phyloP scores from a whole-genome alignment of 2,888 invertebrate genomes.

The Heliconius hortense region DNA sequence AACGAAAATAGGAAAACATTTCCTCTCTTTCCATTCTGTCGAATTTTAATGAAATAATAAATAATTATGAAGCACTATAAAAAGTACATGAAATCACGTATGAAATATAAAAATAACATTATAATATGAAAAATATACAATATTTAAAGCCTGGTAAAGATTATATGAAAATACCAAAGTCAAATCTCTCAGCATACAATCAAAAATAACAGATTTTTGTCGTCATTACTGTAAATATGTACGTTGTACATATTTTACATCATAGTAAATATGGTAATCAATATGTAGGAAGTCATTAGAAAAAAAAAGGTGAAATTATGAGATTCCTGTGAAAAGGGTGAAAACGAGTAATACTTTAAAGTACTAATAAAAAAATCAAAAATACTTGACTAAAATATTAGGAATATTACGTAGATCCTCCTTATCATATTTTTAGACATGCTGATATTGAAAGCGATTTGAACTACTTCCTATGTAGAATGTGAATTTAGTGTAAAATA shows the following conservation, averaged over 20 bases:
- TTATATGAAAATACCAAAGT: slow-evolving; percentile 9
- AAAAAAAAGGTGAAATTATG: neutral
- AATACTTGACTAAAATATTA: neutral
- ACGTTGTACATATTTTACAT: neutral
- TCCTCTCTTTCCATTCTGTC: neutral
- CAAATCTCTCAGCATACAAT: slow-evolving; percentile 10
- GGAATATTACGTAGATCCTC: neutral
- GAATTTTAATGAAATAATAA: slow-evolving; percentile 9
- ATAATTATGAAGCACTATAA: slow-evolving; percentile 1
- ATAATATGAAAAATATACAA: neutral
- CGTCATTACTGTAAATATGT: neutral
- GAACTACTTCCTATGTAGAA: neutral
- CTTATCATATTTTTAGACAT: neutral
- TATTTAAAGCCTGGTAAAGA: slow-evolving; percentile 8
- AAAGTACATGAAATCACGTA: neutral
- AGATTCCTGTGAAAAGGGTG: neutral
- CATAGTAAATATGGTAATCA: neutral
- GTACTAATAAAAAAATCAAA: neutral
- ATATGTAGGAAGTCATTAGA: slow-evolving; percentile 2
- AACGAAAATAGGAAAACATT: neutral
- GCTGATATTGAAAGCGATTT: neutral
- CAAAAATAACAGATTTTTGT: slow-evolving; percentile 17
- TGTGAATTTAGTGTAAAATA: neutral
- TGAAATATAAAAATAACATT: slow-evolving; percentile 8
- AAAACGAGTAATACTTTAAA: neutral